Conservation (phyloP, 2,113 vertebrate species). For the Saiga tatarica region DNA sequence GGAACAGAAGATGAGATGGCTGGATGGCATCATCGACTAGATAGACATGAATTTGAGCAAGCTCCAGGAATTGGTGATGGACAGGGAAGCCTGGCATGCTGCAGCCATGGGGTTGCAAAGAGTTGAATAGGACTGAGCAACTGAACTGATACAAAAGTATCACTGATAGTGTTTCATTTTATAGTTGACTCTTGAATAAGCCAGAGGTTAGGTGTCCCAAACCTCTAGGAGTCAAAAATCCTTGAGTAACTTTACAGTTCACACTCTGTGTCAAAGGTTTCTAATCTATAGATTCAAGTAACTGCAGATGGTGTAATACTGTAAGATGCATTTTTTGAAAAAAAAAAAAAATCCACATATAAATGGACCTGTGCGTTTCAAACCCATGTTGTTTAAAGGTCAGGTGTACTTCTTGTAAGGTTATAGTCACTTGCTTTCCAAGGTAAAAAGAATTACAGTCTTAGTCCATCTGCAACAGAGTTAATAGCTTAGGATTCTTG, state of each 20-base stretch:
- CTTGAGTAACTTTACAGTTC: not conserved
- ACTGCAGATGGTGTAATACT: not conserved
- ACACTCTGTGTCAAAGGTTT: not conserved
- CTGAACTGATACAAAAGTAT: not conserved
- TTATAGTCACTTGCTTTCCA: not conserved
- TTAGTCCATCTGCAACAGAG: not conserved
- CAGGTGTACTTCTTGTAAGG: not conserved
- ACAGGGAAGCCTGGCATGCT: not conserved
- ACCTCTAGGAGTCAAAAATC: not conserved
- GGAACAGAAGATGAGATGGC: not conserved
- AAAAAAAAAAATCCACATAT: not conserved
- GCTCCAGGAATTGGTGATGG: not conserved
- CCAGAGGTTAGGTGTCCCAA: not conserved
- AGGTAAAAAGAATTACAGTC: not conserved
- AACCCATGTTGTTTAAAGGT: not conserved
- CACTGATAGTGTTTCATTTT: not conserved
- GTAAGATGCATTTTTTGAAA: not conserved
- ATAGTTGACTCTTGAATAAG: not conserved
- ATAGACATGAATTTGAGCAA: not conserved
- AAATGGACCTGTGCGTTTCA: not conserved
- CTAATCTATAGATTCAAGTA: not conserved
- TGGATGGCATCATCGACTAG: not conserved
- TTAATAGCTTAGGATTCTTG: conserved; percentile 30
- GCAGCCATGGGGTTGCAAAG: not conserved
- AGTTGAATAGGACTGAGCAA: not conserved